phyloP scores from a whole-genome alignment of 2,113 vertebrate species.

The Sander lucioperca region DNA sequence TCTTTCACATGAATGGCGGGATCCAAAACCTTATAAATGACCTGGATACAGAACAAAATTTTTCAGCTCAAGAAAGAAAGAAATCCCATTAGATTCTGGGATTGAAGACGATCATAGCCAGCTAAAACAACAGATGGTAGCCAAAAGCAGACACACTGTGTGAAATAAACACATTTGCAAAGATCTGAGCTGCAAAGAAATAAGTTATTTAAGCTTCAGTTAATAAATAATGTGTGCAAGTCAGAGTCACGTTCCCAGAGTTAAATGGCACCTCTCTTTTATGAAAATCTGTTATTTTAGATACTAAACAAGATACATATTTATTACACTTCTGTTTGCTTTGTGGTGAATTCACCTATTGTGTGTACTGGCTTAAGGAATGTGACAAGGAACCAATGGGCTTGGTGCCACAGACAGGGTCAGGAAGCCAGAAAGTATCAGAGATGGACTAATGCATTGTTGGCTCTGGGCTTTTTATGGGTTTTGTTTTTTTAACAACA shows the following conservation, averaged over 20 bases:
- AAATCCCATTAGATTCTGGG: not conserved
- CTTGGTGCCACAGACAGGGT: not conserved
- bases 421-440: not conserved
- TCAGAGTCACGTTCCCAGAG: not conserved
- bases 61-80: not conserved
- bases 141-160: not conserved
- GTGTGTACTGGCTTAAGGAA: not conserved
- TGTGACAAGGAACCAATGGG: not conserved
- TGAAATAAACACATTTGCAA: not conserved
- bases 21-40: conserved; percentile 94
- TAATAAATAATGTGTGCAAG: not conserved
- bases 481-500: not conserved
- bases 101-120: too few species aligned
- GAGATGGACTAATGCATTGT: not conserved
- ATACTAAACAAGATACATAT: not conserved
- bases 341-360: not conserved
- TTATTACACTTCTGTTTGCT: not conserved
- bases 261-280: not conserved
- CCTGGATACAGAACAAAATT: conserved; percentile 61
- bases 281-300: not conserved
- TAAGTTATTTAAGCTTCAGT: not conserved
- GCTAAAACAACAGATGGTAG: not conserved
- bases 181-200: not conserved
- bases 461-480: not conserved
- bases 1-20: conserved; percentile 88